Evolutionary conservation across 2,797 vertebrate species (phyloP).

Genomic region (Tinamus major): DNA sequence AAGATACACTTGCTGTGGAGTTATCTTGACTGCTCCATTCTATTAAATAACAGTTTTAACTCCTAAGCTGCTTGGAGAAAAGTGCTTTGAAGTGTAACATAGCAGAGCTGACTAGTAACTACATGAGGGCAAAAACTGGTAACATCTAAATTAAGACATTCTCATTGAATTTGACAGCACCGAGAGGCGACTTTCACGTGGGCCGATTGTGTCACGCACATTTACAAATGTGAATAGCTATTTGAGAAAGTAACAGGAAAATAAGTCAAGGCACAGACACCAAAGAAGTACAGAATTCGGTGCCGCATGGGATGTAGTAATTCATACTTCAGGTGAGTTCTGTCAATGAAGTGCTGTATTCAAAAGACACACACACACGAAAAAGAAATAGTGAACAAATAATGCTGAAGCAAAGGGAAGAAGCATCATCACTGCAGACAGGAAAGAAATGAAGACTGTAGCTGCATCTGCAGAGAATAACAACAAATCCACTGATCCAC

Average conservation of each 20-base stretch:
- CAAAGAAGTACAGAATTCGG: not conserved
- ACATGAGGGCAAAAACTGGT: not conserved
- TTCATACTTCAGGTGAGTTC: slow-evolving; percentile 17
- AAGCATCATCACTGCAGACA: accelerated
- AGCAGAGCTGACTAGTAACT: not conserved
- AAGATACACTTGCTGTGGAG: not conserved
- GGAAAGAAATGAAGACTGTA: not conserved
- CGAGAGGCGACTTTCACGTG: accelerated
- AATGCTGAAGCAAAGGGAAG: not conserved
- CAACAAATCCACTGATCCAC: not conserved
- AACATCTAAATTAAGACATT: not conserved
- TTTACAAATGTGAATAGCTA: slow-evolving; percentile 45
- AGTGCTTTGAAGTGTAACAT: accelerated
- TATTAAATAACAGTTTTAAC: not conserved
- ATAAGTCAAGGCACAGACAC: not conserved
- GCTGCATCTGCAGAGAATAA: not conserved
- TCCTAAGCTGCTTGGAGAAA: not conserved
- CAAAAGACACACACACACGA: not conserved
- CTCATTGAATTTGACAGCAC: accelerated
- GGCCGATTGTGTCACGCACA: not conserved
- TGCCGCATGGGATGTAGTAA: accelerated
- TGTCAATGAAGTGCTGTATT: accelerated
- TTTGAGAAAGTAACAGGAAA: not conserved
- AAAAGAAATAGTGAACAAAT: not conserved
- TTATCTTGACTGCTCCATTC: not conserved